Conservation (phyloP, 2,797 vertebrate species). For the Urophycis tenuis region DNA sequence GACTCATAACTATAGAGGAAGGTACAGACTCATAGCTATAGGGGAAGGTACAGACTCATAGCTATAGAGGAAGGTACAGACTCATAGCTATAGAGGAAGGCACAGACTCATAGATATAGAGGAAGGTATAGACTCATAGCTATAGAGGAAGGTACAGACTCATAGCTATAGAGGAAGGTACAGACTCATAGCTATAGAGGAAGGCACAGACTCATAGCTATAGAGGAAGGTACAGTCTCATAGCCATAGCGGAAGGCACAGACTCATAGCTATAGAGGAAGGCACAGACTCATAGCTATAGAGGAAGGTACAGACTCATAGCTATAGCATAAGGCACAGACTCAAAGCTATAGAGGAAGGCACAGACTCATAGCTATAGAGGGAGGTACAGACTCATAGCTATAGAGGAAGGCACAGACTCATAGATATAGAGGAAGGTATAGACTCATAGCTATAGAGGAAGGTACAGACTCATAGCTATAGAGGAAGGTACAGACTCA, state of each 20-base stretch:
- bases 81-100: neutral
- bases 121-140: conserved; percentile 61
- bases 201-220: neutral
- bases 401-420: neutral
- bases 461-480: neutral
- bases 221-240: neutral
- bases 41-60: neutral
- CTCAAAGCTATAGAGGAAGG: neutral
- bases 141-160: neutral
- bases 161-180: neutral
- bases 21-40: neutral
- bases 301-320: neutral
- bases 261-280: neutral
- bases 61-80: neutral
- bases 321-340: neutral
- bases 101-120: too few relatives aligned
- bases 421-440: neutral
- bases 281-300: neutral
- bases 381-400: too few relatives aligned
- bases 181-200: neutral
- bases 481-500: neutral
- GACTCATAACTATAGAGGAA: neutral
- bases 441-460: neutral
- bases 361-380: neutral
- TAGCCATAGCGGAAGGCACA: neutral